Base-by-base conservation (phyloP, 2,113 vertebrate genomes). In the Bubalus kerabau region DNA sequence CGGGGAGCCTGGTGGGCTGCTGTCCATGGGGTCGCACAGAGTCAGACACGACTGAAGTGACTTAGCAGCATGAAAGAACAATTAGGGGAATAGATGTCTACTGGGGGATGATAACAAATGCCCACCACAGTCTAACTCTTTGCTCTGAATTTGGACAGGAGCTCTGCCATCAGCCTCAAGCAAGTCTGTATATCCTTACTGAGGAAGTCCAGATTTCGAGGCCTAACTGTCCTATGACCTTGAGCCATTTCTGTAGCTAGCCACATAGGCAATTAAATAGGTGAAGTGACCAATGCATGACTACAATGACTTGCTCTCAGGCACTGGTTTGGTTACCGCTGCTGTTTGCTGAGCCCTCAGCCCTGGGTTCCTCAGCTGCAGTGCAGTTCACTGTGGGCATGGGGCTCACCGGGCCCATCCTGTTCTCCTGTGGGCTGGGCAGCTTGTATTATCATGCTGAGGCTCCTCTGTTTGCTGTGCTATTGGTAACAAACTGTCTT, bases 361-460 rank as follows among this genome's bases (percentile, higher is more conserved):
- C 28, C 84, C 28, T 56, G 36, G 40, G 36, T 85, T 43, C 57
- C 59, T 56, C 15, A 28, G 93, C 36, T 32, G 10, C 50, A 46
- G 10, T 26, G 59, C 26, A 52, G 10, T n/a, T 43, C 67, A 82
- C 19, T 11, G 43, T 11, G 23, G 36, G 43, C 24, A 64, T 36
- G 16, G 14, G 3, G 2, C 15, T 82, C 57, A 26, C 48, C 13
- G 32, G 28, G 12, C 7, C n/a, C 48, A 28, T 5, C 0, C 4
- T 56, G 59, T 57, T 36, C 26, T 46, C 46, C 60, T 16, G 7
- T 23, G 23, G 11, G 6, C 74, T 0, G 0, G 46, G 23, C 43
- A 50, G 48, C 48, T 48, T 43, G 59, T 40, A 1, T 26, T 7
- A 12, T 43, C 56, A 30, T 13, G 46, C n/a, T 62, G 84, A 57